Base-by-base conservation (phyloP, 2,113 vertebrate genomes). In the Aspiorhynchus laticeps region DNA sequence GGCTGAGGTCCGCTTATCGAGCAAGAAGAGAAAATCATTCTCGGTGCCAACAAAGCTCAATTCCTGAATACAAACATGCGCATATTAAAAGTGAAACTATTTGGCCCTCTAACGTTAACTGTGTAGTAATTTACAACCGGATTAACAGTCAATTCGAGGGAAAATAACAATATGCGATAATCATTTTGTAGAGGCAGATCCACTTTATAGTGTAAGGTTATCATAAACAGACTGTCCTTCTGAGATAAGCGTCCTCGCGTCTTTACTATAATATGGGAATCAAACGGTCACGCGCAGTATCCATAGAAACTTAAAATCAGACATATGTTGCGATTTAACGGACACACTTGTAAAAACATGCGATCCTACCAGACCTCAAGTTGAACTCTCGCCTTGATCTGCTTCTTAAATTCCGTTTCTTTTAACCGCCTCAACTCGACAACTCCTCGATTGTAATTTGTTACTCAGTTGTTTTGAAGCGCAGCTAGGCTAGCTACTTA, bases 301-400 rank as follows among this genome's bases (percentile, higher is more conserved):
- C 26, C 75, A n/a, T 2, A 73, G 36, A 11, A 73, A n/a, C 33
- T 41, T 53, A 26, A 7, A 73, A 11, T 11, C 19, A 10, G 56
- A 9, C 56, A n/a, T 10, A 26, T 26, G 17, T 6, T 61, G 7
- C 33, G 15, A 86, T 24, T 28, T 7, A 63, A 56, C 65, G 71
- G 33, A 80, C 48, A 86, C 65, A 86, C 51, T 48, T 81, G 85
- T 82, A 81, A 86, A 85, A 69, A 71, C 46, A 86, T 15, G 10
- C 36, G 1, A 15, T 82, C 19, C n/a, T 82, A 69, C 80, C 26
- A 21, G 43, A 65, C 7, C n/a, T 46, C n/a, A 31, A 46, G 38
- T 7, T 21, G 56, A 81, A 5, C 59, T 46, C 26, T 81, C n/a
- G n/a, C 14, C n/a, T 12, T 10, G n/a, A 28, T 38, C 63, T 21